Base-by-base conservation (phyloP, 2,888 invertebrate genomes). In the Tortrix viridana region DNA sequence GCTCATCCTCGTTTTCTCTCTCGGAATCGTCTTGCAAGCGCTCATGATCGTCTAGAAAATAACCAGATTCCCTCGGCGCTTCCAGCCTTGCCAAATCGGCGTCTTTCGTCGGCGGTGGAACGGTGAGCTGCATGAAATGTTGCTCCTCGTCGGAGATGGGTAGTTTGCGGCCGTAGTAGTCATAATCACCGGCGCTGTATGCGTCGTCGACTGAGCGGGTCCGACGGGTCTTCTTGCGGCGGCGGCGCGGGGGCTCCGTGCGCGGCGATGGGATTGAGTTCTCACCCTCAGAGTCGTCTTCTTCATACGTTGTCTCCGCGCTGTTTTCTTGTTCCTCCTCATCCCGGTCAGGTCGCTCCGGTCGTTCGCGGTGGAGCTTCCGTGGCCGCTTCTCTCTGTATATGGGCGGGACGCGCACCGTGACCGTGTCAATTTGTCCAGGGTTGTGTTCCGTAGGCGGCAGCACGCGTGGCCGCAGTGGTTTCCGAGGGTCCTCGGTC, bases 361-460 rank as follows among this genome's bases (percentile, higher is more conserved):
- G 83, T 19, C 73, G 74, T 16, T 77, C 84, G 1, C 91, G 85
- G 63, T 92, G 86, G 14, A 89, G 74, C 69, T 92, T 92, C 53
- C 83, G 87, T 12, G 92, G 92, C 5, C 82, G 84, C 65, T 87
- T 89, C 65, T 88, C 91, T 65, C 76, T 82, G 71, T 92, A 90
- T 58, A 92, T 92, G 1, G 92, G 92, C 1, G 92, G 92, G 49
- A 92, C 92, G 46, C 92, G 81, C 18, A 92, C 92, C 0, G 92
- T 92, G 5, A 92, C 88, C 1, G 92, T 92, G 67, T 92, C 92
- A 26, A 92, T 92, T 70, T 92, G 86, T 19, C 86, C 86, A 0
- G 92, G 92, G 59, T 92, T 86, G 22, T 92, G 89, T 65, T 92
- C 92, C 0, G 92, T 92, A 2, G 92, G 92, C 1, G 92, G 92